Conservation (phyloP, 2,113 vertebrate species). For the Eudorcas thomsonii region DNA sequence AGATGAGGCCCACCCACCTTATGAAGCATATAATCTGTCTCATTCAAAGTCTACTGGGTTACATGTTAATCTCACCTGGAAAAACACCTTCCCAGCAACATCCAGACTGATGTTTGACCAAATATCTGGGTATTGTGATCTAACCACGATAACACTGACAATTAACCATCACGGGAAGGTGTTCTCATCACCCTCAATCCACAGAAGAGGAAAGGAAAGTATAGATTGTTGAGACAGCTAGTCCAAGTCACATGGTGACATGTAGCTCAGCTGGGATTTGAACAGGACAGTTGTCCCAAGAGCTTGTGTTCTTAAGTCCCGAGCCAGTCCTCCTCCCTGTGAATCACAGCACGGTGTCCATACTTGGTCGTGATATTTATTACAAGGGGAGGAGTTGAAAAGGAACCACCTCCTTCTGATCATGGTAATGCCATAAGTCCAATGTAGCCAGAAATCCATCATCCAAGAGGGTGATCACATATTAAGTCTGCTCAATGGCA, state of each 20-base stretch:
- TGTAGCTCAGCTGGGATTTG: not conserved
- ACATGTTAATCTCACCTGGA: not conserved
- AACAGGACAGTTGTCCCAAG: not conserved
- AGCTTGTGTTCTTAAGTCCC: not conserved
- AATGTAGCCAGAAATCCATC: not conserved
- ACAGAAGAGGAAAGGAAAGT: not conserved
- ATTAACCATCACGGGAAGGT: not conserved
- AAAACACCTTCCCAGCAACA: not conserved
- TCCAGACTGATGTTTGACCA: not conserved
- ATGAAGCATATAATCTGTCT: not conserved
- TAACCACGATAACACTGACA: not conserved
- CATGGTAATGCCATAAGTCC: not conserved
- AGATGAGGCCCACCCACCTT: not conserved
- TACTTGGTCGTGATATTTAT: not conserved
- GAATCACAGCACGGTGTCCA: fast-evolving
- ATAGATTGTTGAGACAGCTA: not conserved
- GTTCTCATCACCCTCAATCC: not conserved
- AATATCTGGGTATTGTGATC: fast-evolving
- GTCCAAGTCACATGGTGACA: too few relatives aligned
- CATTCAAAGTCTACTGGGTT: not conserved
- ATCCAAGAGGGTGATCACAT: not conserved
- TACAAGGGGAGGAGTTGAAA: not conserved
- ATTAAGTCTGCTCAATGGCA: not conserved
- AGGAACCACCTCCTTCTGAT: not conserved
- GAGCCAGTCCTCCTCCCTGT: not conserved